These are phyloP conservation scores for Drosophila sulfurigaster DNA, from an alignment of 1,140 invertebrate species.

Conservation along the genomic window DNA sequence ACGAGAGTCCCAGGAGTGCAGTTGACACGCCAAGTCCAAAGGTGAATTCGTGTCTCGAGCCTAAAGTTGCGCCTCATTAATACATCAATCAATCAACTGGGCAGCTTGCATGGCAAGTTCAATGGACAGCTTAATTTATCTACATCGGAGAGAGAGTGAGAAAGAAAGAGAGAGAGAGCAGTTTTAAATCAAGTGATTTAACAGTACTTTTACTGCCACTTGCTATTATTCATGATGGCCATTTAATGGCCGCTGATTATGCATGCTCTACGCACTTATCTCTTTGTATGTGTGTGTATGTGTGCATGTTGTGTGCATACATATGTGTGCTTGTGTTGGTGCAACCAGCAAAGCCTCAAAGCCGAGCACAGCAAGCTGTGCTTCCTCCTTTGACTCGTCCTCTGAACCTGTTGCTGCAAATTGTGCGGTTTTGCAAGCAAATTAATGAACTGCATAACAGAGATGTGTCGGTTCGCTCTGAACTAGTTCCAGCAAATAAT, in stretches of 20 bases:
- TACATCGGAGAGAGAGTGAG: background rate
- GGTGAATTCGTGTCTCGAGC: slow-evolving; percentile 6
- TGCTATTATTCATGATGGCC: slow-evolving; percentile 22
- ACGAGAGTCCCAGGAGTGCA: slow-evolving; percentile 55
- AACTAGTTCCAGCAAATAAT: too few species aligned
- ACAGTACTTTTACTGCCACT: slow-evolving; percentile 38
- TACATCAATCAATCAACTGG: slow-evolving; percentile 28
- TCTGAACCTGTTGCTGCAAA: slow-evolving; percentile 40
- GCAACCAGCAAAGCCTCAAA: background rate
- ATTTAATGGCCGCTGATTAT: slow-evolving; percentile 38
- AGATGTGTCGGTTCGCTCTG: too few species aligned
- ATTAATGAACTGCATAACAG: slow-evolving; percentile 41
- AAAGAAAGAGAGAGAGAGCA: background rate
- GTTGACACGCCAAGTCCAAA: slow-evolving; percentile 59
- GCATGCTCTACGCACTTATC: background rate
- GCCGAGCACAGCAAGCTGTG: background rate
- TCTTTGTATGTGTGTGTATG: background rate
- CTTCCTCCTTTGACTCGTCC: background rate
- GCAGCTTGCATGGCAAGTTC: slow-evolving; percentile 7
- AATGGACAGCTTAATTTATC: slow-evolving; percentile 38
- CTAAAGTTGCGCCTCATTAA: slow-evolving; percentile 4
- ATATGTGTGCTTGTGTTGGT: slow-evolving; percentile 5
- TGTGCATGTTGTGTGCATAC: slow-evolving; percentile 2
- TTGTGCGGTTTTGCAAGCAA: slow-evolving; percentile 50
- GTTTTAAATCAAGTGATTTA: slow-evolving; percentile 40